Evolutionary conservation across 2,113 vertebrate species (phyloP), one percentile per base, ranked within the genome.

Genomic region (Esox niger): DNA sequence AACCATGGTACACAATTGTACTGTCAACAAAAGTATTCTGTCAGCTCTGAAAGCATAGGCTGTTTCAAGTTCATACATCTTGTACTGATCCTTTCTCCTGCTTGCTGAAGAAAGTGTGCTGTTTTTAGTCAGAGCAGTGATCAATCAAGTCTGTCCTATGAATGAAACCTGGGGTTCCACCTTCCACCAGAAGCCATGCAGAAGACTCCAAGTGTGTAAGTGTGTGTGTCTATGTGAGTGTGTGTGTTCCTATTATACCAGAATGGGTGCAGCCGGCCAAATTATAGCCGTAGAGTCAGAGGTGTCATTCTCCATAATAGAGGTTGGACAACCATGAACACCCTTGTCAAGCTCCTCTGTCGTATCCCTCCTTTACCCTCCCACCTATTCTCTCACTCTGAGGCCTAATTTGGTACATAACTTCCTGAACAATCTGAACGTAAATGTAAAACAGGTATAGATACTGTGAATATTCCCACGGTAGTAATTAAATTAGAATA

Each of bases 71-170:
- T 43, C 38, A 26, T 87, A 79, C 15, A 15, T 66, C 71, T 47
- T 79, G 64, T 70, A 75, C 80, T 77, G 79, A 65, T 62, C 55
- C 61, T 65, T 65, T 64, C 67, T 52, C 20, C 7, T 32, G 79
- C 81, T 84, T 20, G 49, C 58, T 71, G 64, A 26, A 58, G 68
- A 74, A 57, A 77, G 66, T 59, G 35, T 74, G 79, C 56, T 74
- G 46, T 68, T 35, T 52, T 32, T 11, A 38, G 11, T 1, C 52
- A 8, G 77, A 52, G 33, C 35, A 67, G 58, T 54, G 64, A 86
- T 89, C 68, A 74, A 85, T 89, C 85, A 88, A 74, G 69, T 68
- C 62, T 32, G 49, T 82, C 69, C 81, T 71, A 84, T 86, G 87
- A 84, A 33, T 0, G 17, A 70, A 73, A 77, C 84, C 83, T 56